A percentile compares a stretch with the other conserved stretches of the same genome.
Conservation (phyloP, 2,888 invertebrate species). For the Melieria omissa region DNA sequence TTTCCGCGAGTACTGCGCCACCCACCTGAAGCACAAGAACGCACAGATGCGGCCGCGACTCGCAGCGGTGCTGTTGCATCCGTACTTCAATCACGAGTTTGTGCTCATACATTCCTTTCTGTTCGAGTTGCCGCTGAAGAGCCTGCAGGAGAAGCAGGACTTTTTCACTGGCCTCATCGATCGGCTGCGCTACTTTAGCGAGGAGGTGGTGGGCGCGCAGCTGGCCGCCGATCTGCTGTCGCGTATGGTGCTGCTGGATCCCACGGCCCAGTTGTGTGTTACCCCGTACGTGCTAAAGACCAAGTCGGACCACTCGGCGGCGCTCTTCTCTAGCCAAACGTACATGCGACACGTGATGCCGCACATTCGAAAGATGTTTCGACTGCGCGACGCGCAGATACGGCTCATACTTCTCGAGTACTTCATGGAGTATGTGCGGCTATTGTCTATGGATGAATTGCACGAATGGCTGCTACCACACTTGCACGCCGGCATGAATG, state of each 20-base stretch:
- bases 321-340: constrained; percentile 75
- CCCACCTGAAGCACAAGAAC: constrained; percentile 75
- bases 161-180: constrained; percentile 81
- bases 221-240: constrained; percentile 82
- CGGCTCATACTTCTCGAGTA: constrained; percentile 81
- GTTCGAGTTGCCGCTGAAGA: constrained; percentile 83
- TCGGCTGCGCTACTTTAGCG: constrained; percentile 78
- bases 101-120: constrained; percentile 85
- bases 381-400: constrained; percentile 86
- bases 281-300: constrained; percentile 69
- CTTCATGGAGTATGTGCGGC: constrained; percentile 79
- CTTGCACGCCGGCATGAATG: constrained; percentile 87
- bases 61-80: constrained; percentile 75
- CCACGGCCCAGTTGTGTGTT: constrained; percentile 74
- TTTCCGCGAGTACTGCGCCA: constrained; percentile 78
- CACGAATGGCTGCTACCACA: constrained; percentile 85
- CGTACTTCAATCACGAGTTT: constrained; percentile 87
- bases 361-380: constrained; percentile 82
- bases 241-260: constrained; percentile 85
- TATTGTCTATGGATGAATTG: constrained; percentile 81
- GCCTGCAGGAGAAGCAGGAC: constrained; percentile 77
- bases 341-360: constrained; percentile 82
- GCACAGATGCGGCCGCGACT: constrained; percentile 76
- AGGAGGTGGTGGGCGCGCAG: constrained; percentile 84
- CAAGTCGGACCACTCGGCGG: constrained; percentile 67